Evolutionary conservation across 1,140 invertebrate species (phyloP).

Genomic region (Trachymyrmex cornetzi): DNA sequence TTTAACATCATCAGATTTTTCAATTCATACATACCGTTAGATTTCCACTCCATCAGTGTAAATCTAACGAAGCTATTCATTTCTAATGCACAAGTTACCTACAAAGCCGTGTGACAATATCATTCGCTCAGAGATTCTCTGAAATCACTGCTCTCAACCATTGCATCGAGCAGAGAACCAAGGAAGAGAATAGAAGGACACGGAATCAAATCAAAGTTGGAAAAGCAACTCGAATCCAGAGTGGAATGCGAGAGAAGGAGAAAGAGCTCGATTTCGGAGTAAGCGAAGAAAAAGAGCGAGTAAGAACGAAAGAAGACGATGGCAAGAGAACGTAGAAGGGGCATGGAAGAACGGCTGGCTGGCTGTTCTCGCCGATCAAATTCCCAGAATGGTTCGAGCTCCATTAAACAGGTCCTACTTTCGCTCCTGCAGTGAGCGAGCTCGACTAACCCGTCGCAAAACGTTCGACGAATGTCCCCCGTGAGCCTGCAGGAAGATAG

Average conservation of each 20-base stretch:
- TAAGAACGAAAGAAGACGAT: constrained; percentile 66
- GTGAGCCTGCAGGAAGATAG: constrained; percentile 64
- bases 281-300: constrained; percentile 67
- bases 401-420: constrained; percentile 80
- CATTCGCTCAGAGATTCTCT: constrained; percentile 21
- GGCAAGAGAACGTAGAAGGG: constrained; percentile 5
- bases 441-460: constrained; percentile 75
- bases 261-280: constrained; percentile 60
- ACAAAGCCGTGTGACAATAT: constrained; percentile 60
- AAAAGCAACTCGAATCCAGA: constrained; percentile 76
- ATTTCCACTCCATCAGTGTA: neutral
- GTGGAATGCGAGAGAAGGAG: constrained; percentile 59
- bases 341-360: constrained; percentile 68
- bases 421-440: constrained; percentile 65
- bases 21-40: too few relatives aligned
- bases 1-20: neutral
- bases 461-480: constrained; percentile 73
- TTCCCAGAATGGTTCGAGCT: constrained; percentile 81
- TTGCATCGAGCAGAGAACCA: constrained; percentile 41
- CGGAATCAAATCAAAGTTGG: constrained; percentile 84
- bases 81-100: constrained; percentile 15
- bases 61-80: neutral
- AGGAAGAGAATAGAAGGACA: constrained; percentile 68
- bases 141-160: constrained; percentile 25
- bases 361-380: constrained; percentile 82